Evolutionary conservation across 2,797 vertebrate genomes (phyloP).

Genomic region (Crocidura indochinensis): DNA sequence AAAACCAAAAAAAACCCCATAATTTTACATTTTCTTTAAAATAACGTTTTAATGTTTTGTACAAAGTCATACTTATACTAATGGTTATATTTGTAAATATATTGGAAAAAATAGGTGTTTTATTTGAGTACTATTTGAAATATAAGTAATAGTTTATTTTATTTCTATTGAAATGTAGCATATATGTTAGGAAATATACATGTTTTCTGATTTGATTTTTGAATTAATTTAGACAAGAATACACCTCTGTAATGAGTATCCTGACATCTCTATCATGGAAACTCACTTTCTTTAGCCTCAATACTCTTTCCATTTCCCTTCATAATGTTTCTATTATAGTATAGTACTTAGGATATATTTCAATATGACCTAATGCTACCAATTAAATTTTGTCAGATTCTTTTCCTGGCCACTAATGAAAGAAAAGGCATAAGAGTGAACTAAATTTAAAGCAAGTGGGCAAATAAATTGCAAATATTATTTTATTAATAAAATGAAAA

Average conservation of each 20-base stretch:
- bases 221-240: not conserved
- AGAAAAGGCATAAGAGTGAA: not conserved
- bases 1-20: too few species aligned
- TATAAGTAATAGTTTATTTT: not conserved
- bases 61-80: not conserved
- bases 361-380: not conserved
- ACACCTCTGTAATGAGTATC: not conserved
- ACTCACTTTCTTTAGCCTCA: not conserved
- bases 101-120: not conserved
- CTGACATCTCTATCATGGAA: not conserved
- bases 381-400: not conserved
- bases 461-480: too few species aligned
- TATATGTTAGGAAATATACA: not conserved
- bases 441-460: not conserved
- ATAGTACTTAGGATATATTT: not conserved
- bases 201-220: not conserved
- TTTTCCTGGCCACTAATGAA: not conserved
- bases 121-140: not conserved
- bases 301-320: not conserved
- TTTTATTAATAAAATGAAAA: too few species aligned
- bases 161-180: not conserved
- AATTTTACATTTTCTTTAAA: not conserved
- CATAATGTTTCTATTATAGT: not conserved
- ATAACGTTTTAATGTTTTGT: not conserved
- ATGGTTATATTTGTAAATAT: conserved; percentile 27